Conservation (phyloP, 2,888 invertebrate genomes). For the Panopea generosa region DNA sequence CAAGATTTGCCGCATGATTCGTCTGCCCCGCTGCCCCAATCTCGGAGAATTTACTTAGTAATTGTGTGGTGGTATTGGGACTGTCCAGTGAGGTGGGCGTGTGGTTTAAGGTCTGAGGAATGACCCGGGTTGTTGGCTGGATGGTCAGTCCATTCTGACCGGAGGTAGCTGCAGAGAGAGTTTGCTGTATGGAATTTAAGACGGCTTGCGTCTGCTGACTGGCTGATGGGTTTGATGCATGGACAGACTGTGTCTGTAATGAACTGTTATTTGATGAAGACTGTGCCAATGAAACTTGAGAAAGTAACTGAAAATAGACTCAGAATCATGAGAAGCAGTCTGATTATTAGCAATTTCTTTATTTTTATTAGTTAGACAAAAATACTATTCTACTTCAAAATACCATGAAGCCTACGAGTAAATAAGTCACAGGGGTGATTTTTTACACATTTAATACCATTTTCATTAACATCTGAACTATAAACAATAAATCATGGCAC, state of each 20-base stretch:
- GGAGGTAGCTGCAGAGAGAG: constrained; percentile 61
- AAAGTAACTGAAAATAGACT: constrained; percentile 66
- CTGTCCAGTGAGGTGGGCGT: constrained; percentile 39
- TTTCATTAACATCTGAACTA: too few relatives aligned
- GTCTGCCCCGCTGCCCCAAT: constrained; percentile 55
- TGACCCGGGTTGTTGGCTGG: constrained; percentile 50
- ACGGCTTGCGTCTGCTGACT: constrained; percentile 68
- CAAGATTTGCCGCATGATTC: constrained; percentile 51
- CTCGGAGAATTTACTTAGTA: constrained; percentile 55
- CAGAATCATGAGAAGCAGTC: constrained; percentile 4
- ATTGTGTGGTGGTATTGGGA: constrained; percentile 33
- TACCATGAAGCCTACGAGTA: too few relatives aligned
- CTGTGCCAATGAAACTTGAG: constrained; percentile 68
- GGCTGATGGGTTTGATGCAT: constrained; percentile 60
- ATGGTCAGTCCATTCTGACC: constrained; percentile 54
- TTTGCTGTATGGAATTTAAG: constrained; percentile 63
- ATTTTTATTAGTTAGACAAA: too few relatives aligned
- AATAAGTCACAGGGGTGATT: too few relatives aligned
- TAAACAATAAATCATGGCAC: too few relatives aligned
- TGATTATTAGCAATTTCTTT: too few relatives aligned
- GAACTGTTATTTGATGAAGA: constrained; percentile 45
- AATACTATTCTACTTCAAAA: too few relatives aligned
- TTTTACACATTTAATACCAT: too few relatives aligned
- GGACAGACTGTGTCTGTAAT: constrained; percentile 45
- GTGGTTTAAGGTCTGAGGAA: constrained; percentile 50